Evolutionary conservation across 2,888 invertebrate genomes (phyloP), one percentile per base, ranked within the genome.

Genomic region (Odontocolon sp.): DNA sequence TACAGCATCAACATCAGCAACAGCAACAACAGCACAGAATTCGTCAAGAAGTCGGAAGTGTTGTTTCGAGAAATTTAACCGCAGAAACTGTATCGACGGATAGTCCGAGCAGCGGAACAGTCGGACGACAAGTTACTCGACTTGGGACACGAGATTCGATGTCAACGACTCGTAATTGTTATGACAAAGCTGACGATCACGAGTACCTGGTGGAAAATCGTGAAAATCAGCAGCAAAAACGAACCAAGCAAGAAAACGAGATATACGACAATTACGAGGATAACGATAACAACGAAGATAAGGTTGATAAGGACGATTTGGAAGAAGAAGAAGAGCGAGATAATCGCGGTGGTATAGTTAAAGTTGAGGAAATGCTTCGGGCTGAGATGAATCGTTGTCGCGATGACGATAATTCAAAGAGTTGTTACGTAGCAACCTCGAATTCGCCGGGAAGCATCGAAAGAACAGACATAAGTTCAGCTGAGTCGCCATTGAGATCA

Each of bases 1-100:
- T 87, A 11, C 87, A 85, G 0, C 82, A 74, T 14, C 73, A 70
- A 3, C 59, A 59, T n/a, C 71, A 64, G 21, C 61, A 50, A 42
- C 78, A 26, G 21, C 33, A 38, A 52, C 69, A 47, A 40, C 47
- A 16, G 61, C 73, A 54, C 42, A 47, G 67, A 45, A 14, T 21
- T 2, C 66, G 66, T 36, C 63, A 70, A 42, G 66, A 69, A 54
- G 54, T 64, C 11, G 59, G 8, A 6, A 54, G 6, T 47, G 57
- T n/a, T 16, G 40, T 33, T 56, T 59, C 54, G 9, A 28, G 36
- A 28, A 61, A 42, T 54, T n/a, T 42, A 45, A 68, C 50, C 66
- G 52, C 4, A 16, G 80, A 66, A 31, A 57, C 66, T 40, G 56
- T 33, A 28, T 40, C 26, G 40, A 47, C 50, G 47, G 45, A 47